Evolutionary conservation across 2,797 vertebrate genomes (phyloP).

Genomic region (Triplophysa bombifrons): DNA sequence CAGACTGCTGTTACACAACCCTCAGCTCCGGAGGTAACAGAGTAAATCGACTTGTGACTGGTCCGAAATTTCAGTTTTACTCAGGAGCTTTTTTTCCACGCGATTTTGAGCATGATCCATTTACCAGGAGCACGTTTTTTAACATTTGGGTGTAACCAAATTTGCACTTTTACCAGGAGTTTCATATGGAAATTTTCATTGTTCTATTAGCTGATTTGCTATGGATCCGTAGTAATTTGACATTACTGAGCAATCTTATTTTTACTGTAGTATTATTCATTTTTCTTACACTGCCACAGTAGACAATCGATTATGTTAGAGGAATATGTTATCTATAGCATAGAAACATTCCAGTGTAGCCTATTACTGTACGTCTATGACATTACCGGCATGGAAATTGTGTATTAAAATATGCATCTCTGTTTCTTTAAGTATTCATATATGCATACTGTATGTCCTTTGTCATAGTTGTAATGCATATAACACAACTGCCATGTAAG

Average conservation of each 20-base stretch:
- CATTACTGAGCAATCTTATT: neutral
- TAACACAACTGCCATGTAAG: constrained; percentile 42
- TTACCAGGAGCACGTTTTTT: constrained; percentile 40
- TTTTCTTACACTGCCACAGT: constrained; percentile 41
- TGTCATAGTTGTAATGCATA: constrained; percentile 28
- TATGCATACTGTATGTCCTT: constrained; percentile 17
- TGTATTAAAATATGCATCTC: constrained; percentile 33
- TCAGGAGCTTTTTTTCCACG: constrained; percentile 42
- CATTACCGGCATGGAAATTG: constrained; percentile 29
- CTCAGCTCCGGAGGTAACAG: neutral
- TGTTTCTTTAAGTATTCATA: constrained; percentile 29
- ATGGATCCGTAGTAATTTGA: neutral
- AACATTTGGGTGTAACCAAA: constrained; percentile 43
- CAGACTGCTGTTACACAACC: constrained; percentile 22
- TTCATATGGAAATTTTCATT: constrained; percentile 38
- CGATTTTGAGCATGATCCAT: constrained; percentile 37
- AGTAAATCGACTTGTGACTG: neutral
- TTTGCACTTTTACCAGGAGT: constrained; percentile 48
- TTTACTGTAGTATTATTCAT: constrained; percentile 22
- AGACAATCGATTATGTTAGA: constrained; percentile 39
- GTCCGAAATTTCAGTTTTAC: constrained; percentile 26
- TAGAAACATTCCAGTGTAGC: constrained; percentile 45
- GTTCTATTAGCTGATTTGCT: neutral
- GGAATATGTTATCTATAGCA: constrained; percentile 2
- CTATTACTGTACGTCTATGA: constrained; percentile 22